Conservation (phyloP, 2,797 vertebrate genomes). For the Dendrocincla tyrannina region DNA sequence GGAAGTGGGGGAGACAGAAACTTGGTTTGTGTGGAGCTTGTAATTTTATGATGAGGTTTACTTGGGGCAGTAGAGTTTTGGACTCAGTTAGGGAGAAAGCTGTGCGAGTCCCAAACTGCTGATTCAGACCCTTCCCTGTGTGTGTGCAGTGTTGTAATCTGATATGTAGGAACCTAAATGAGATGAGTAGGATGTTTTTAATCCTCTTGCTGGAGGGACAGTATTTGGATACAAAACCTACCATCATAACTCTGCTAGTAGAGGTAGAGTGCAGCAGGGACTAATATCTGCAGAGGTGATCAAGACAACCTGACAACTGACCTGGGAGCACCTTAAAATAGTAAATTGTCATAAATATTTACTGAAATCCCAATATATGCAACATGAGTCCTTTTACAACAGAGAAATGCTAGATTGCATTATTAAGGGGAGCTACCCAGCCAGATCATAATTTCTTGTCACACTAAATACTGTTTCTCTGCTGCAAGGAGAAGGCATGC, state of each 20-base stretch:
- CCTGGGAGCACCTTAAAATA: not conserved
- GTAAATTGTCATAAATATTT: not conserved
- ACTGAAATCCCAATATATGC: not conserved
- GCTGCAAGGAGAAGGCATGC: not conserved
- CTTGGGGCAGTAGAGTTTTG: not conserved
- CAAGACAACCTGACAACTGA: not conserved
- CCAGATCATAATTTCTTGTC: not conserved
- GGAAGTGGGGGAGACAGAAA: not conserved
- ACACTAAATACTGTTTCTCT: not conserved
- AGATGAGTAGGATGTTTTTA: constrained; percentile 25
- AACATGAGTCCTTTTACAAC: not conserved
- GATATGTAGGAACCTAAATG: not conserved
- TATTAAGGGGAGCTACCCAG: not conserved
- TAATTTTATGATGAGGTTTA: not conserved
- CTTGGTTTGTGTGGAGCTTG: not conserved
- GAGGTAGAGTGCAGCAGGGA: not conserved
- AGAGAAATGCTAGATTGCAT: not conserved
- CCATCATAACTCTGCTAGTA: not conserved
- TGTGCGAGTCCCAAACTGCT: constrained; percentile 22
- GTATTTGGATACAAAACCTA: not conserved
- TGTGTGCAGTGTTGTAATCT: not conserved
- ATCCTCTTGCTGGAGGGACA: not conserved
- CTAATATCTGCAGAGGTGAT: not conserved
- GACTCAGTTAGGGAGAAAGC: not conserved
- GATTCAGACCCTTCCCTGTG: not conserved